These are phyloP conservation scores for Lophura swinhoii DNA, from an alignment of 2,797 vertebrate species.

Conservation along the genomic window DNA sequence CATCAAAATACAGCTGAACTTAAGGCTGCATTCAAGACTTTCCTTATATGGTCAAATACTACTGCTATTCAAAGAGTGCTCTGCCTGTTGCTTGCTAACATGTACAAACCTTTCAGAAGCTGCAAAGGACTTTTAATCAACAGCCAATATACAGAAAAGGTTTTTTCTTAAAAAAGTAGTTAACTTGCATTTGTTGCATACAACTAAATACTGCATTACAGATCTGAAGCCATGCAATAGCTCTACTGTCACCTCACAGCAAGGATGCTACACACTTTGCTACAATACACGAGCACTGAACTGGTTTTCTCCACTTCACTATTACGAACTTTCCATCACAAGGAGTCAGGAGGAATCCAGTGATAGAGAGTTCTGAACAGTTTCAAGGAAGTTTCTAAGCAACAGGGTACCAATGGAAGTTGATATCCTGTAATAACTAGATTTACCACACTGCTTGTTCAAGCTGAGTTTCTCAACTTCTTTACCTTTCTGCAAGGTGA, in stretches of 20 bases:
- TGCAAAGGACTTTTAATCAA: background rate
- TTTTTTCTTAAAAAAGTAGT: too few species aligned
- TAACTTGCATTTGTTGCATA: background rate
- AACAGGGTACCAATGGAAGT: fast-evolving
- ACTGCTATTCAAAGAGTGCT: fast-evolving
- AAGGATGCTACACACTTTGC: conserved; percentile 50
- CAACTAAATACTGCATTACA: background rate
- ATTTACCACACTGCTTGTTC: background rate
- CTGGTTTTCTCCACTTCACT: conserved; percentile 65
- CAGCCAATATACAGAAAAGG: background rate
- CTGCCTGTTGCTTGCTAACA: fast-evolving
- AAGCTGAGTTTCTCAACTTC: background rate
- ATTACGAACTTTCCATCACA: conserved; percentile 80
- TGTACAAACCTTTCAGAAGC: background rate
- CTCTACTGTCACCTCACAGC: background rate
- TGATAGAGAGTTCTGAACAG: background rate
- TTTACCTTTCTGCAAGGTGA: background rate
- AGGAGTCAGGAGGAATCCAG: background rate
- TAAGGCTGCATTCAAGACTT: background rate
- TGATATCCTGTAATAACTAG: background rate
- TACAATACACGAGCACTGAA: conserved; percentile 79
- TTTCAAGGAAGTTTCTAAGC: background rate
- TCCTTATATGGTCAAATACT: background rate
- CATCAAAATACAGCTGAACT: background rate
- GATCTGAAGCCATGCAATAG: background rate